Evolutionary conservation across 2,113 vertebrate species (phyloP).

Genomic region (Bombycilla garrulus): DNA sequence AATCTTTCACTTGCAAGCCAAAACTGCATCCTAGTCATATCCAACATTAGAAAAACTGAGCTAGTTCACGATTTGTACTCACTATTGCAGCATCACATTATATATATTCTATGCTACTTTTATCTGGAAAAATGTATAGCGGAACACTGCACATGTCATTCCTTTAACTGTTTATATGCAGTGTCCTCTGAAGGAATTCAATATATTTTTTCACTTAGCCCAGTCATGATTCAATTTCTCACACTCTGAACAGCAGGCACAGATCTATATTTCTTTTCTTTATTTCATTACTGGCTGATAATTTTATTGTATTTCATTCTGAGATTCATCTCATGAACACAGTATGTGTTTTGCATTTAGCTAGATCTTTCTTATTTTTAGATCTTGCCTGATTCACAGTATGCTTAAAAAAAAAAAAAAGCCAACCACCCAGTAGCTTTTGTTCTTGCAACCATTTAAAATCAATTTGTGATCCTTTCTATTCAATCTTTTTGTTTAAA

Average conservation of each 20-base stretch:
- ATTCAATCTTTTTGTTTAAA: neutral
- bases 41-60: neutral
- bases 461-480: slow-evolving; percentile 13
- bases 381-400: slow-evolving; percentile 17
- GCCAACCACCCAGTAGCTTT: neutral
- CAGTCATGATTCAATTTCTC: slow-evolving; percentile 66
- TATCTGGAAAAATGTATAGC: neutral
- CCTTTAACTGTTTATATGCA: slow-evolving; percentile 29
- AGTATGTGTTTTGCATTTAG: slow-evolving; percentile 31
- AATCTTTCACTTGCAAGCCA: neutral
- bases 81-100: neutral
- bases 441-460: slow-evolving; percentile 27
- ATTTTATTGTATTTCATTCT: slow-evolving; percentile 69
- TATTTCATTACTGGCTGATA: slow-evolving; percentile 72
- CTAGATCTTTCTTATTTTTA: slow-evolving; percentile 24
- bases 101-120: neutral
- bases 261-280: slow-evolving; percentile 54
- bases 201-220: slow-evolving; percentile 55
- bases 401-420: neutral
- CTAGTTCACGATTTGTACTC: neutral
- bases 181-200: neutral
- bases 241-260: slow-evolving; percentile 47
- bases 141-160: neutral
- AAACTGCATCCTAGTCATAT: neutral
- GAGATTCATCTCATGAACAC: slow-evolving; percentile 60